These are phyloP conservation scores for Numenius phaeopus DNA, from an alignment of 2,797 vertebrate genomes.

Conservation along the genomic window DNA sequence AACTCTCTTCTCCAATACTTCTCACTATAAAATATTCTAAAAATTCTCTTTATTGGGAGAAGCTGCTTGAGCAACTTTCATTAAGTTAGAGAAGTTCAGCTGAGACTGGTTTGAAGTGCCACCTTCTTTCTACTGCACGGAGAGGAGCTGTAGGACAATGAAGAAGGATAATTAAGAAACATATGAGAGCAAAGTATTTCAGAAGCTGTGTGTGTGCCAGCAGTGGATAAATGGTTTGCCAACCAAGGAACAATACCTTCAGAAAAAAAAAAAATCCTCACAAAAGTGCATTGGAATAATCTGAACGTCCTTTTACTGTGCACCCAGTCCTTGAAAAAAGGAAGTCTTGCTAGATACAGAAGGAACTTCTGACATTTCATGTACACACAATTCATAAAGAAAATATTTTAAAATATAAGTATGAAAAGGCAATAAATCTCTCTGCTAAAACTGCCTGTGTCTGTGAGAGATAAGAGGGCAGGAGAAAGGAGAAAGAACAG, in stretches of 20 bases:
- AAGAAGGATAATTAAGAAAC: slow-evolving; percentile 9
- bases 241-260: not conserved
- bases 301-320: not conserved
- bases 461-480: slow-evolving; percentile 35
- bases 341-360: not conserved
- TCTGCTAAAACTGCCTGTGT: slow-evolving; percentile 29
- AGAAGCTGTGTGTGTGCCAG: not conserved
- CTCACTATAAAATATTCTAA: not conserved
- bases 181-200: not conserved
- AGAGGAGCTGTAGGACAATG: not conserved
- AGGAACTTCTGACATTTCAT: not conserved
- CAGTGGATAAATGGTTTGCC: not conserved
- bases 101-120: not conserved
- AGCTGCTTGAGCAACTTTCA: not conserved
- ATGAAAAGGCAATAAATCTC: slow-evolving; percentile 33
- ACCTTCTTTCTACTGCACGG: not conserved
- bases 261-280: not conserved
- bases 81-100: not conserved
- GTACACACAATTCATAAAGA: not conserved
- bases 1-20: not conserved
- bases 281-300: not conserved
- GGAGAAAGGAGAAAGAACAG: slow-evolving; percentile 8
- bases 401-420: slow-evolving; percentile 6
- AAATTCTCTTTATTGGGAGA: not conserved
- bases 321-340: not conserved